Base-by-base conservation (phyloP, 1,140 invertebrate genomes). In the Drosophila parvula region DNA sequence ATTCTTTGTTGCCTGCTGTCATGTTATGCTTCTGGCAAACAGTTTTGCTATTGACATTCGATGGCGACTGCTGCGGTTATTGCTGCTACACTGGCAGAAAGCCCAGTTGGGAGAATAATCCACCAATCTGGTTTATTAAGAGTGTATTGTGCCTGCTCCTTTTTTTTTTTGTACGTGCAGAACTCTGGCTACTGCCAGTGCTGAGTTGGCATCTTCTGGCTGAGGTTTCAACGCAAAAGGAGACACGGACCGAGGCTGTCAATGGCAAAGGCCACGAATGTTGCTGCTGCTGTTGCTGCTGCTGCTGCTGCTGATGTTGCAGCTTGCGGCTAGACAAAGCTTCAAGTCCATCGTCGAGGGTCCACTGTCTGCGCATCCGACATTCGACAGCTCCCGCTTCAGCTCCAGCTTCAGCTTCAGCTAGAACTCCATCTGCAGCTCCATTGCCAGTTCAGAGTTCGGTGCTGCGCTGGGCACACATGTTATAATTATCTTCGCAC, bases 401-500 rank as follows among this genome's bases (percentile, higher is more conserved):
- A 27, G 30, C 16, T 56, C 18, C 34, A 27, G 16, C 43, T 11
- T 0, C 44, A 45, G 12, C 30, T 34, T 6, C 50, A 36, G 16
- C 30, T 53, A 9, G 12, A 53, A 22, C 50, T 53, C 32, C 38
- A 40, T 10, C 1, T n/a, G 22, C 8, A 14, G 51, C 34, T 55
- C 22, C 59, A 58, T 48, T 32, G 36, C 7, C 32, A 48, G 44
- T 61, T 27, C 43, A 30, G 41, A 38, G 40, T 45, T 70, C 41
- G 14, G 41, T 16, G 34, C 47, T 67, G 45, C 4, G 16, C 65
- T 38, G 48, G 27, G 56, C 60, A 50, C 73, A 73, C 77, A 74
- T 86, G 79, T 79, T 86, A 83, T 86, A 86, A 86, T 86, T 86
- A 86, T 86, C 83, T 83, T 77, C 84, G 79, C 81, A 84, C 81